These are phyloP conservation scores for Branchellion lobata DNA, from an alignment of 2,888 invertebrate genomes.

Conservation along the genomic window DNA sequence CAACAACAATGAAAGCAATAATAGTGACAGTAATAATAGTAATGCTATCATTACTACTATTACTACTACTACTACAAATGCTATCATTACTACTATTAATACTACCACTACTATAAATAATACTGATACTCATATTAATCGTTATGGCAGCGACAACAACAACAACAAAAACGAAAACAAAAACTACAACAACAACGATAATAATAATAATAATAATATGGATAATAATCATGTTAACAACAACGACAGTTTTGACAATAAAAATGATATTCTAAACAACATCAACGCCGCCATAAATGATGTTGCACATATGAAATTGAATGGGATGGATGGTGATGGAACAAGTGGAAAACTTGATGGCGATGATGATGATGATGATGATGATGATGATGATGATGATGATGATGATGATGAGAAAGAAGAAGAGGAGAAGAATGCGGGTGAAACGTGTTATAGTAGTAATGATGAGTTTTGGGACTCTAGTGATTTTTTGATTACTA, in stretches of 20 bases:
- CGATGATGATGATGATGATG: slow-evolving; percentile 9
- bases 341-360: neutral
- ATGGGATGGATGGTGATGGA: neutral
- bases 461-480: slow-evolving; percentile 3
- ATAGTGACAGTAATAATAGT: neutral
- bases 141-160: no score
- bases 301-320: neutral
- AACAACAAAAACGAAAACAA: no score
- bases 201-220: no score
- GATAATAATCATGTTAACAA: no score
- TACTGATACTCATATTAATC: no score
- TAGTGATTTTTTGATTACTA: neutral
- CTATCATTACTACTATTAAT: neutral
- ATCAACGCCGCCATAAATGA: no score
- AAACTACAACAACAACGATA: no score
- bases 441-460: neutral
- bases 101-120: no score
- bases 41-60: neutral
- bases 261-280: neutral
- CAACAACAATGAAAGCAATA: neutral
- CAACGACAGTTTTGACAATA: no score
- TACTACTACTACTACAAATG: neutral
- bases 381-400: neutral
- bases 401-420: neutral
- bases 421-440: neutral